Percentiles rank a stretch among this genome's conserved stretches.
Evolutionary conservation across 2,113 vertebrate genomes (phyloP).

Genomic region (Passer montanus): DNA sequence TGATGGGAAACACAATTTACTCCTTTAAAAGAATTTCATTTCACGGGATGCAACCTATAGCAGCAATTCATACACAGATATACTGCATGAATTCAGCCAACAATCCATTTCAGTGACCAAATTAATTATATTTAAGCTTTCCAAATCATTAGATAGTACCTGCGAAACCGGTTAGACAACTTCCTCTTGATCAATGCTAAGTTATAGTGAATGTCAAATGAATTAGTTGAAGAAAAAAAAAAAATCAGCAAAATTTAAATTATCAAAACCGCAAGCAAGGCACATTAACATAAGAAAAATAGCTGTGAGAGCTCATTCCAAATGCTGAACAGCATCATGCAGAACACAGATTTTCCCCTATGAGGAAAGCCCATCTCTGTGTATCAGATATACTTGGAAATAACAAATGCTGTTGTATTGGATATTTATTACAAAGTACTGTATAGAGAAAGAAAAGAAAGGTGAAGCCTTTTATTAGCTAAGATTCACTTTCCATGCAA

Average conservation of each 20-base stretch:
- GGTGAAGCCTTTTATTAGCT: conserved; percentile 43
- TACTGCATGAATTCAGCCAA: background rate
- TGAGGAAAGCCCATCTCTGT: background rate
- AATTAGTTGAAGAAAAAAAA: background rate
- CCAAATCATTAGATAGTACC: background rate
- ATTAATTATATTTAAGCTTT: conserved; percentile 14
- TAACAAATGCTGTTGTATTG: background rate
- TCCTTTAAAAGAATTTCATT: conserved; percentile 20
- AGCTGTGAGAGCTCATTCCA: background rate
- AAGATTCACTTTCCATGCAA: conserved; percentile 42
- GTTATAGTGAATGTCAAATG: background rate
- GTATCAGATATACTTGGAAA: background rate
- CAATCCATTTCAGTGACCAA: background rate
- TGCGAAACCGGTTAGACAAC: background rate
- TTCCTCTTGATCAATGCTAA: background rate
- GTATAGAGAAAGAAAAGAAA: background rate
- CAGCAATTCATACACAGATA: background rate
- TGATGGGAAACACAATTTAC: background rate
- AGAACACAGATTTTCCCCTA: background rate
- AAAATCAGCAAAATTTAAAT: background rate
- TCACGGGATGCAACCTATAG: background rate
- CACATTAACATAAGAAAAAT: background rate
- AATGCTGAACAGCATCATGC: background rate
- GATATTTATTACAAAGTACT: background rate
- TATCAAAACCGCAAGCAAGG: background rate